A percentile compares a stretch with the other conserved stretches of the same genome.
Conservation (phyloP, 1,140 invertebrate species). For the Planococcus citri region DNA sequence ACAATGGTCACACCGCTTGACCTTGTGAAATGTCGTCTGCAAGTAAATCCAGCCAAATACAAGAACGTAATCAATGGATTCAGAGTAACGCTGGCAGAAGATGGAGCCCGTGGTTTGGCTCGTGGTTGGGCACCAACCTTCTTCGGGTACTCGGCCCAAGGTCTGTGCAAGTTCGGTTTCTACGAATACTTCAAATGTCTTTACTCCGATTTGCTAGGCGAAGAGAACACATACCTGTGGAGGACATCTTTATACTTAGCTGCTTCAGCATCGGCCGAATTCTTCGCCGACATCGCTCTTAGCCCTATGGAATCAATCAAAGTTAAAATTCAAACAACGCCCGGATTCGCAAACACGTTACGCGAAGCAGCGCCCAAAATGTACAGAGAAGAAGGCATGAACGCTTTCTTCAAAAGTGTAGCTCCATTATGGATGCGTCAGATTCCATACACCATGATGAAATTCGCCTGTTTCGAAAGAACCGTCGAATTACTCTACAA, state of each 20-base stretch:
- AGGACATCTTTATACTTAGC: slow-evolving; percentile 65
- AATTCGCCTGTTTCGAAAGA: slow-evolving; percentile 76
- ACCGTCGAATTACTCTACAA: slow-evolving; percentile 70
- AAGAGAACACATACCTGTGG: slow-evolving; percentile 61
- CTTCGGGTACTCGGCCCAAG: slow-evolving; percentile 67
- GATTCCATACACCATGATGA: slow-evolving; percentile 88
- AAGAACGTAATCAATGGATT: slow-evolving; percentile 56
- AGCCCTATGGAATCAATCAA: slow-evolving; percentile 72
- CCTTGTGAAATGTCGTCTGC: slow-evolving; percentile 64
- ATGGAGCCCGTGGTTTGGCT: slow-evolving; percentile 52
- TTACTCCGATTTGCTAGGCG: slow-evolving; percentile 54
- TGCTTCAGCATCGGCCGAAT: slow-evolving; percentile 70
- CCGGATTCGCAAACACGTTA: slow-evolving; percentile 56
- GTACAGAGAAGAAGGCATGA: slow-evolving; percentile 42
- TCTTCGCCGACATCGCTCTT: slow-evolving; percentile 67
- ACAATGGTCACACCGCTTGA: slow-evolving; percentile 63
- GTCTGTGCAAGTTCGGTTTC: slow-evolving; percentile 52
- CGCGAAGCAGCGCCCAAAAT: slow-evolving; percentile 56
- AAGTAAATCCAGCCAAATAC: slow-evolving; percentile 60
- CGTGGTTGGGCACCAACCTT: slow-evolving; percentile 75
- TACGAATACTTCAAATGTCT: slow-evolving; percentile 75
- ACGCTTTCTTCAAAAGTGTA: slow-evolving; percentile 61
- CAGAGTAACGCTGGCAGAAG: slow-evolving; percentile 49
- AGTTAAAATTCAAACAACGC: slow-evolving; percentile 57
- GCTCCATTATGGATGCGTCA: slow-evolving; percentile 71